Conservation (phyloP, 1,140 invertebrate genomes). For the Polypedilum vanderplanki region DNA sequence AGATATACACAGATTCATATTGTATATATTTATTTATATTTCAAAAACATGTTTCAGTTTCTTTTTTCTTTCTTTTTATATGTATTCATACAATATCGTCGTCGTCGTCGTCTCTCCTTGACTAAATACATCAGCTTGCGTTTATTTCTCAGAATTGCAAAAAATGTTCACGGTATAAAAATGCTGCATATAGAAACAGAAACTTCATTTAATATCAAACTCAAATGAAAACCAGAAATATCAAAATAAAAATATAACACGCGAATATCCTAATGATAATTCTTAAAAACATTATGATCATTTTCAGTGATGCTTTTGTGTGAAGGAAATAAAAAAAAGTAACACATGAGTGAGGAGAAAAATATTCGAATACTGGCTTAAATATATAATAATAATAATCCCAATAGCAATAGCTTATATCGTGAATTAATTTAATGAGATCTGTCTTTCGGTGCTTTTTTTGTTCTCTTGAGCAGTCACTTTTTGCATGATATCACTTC, state of each 20-base stretch:
- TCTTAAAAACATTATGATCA: background rate
- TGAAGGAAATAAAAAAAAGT: background rate
- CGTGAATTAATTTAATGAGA: slow-evolving; percentile 11
- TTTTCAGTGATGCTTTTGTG: slow-evolving; percentile 8
- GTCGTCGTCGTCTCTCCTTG: background rate
- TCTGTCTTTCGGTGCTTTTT: background rate
- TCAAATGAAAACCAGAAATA: slow-evolving; percentile 3
- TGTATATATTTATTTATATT: background rate
- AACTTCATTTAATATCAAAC: background rate
- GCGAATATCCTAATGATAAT: slow-evolving; percentile 18
- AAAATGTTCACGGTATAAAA: background rate
- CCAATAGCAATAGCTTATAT: background rate
- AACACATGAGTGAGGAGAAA: background rate
- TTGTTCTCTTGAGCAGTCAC: background rate
- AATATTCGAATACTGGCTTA: slow-evolving; percentile 2
- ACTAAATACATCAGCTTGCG: slow-evolving; percentile 17
- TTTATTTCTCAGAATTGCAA: slow-evolving; percentile 14
- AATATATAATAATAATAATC: slow-evolving; percentile 15
- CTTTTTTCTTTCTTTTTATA: slow-evolving; percentile 6
- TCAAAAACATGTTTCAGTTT: background rate
- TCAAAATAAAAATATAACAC: background rate
- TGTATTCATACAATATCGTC: background rate
- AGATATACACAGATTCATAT: background rate
- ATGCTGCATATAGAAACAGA: background rate
- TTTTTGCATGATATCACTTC: slow-evolving; percentile 4